phyloP scores from a whole-genome alignment of 2,113 vertebrate species.

The Prunella fulvescens region DNA sequence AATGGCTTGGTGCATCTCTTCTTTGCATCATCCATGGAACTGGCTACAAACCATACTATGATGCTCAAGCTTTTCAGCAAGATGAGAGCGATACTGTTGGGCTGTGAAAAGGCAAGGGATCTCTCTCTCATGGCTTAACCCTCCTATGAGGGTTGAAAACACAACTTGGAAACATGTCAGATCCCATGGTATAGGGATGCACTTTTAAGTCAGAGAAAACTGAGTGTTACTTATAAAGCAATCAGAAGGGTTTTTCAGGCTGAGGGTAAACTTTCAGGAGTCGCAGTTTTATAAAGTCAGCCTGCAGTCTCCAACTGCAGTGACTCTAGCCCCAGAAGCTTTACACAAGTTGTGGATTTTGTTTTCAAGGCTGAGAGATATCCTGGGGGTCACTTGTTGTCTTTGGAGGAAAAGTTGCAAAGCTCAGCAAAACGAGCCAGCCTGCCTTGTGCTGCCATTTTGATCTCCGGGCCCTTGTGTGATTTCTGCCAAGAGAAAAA shows the following conservation, averaged over 20 bases:
- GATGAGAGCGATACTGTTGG: rapidly evolving
- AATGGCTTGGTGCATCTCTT: background rate
- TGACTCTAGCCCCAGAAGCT: background rate
- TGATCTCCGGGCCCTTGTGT: background rate
- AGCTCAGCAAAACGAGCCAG: background rate
- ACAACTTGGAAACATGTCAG: background rate
- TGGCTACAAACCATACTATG: background rate
- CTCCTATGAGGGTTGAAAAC: background rate
- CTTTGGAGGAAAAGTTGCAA: background rate
- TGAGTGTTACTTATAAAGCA: background rate
- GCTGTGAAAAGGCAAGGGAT: background rate
- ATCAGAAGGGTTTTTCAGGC: background rate
- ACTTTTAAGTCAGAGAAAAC: background rate
- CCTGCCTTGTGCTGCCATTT: background rate
- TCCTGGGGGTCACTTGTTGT: background rate
- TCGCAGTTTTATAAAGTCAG: background rate
- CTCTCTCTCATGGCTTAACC: rapidly evolving
- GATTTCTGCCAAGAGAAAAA: background rate
- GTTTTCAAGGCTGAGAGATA: background rate
- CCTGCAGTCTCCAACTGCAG: background rate
- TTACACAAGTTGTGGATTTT: background rate
- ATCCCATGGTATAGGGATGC: background rate
- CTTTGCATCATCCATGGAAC: background rate
- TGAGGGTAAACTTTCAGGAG: background rate
- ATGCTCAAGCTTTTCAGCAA: background rate